Evolutionary conservation across 2,888 invertebrate species (phyloP), one percentile per base, ranked within the genome.

Genomic region (Plebejus anna): DNA sequence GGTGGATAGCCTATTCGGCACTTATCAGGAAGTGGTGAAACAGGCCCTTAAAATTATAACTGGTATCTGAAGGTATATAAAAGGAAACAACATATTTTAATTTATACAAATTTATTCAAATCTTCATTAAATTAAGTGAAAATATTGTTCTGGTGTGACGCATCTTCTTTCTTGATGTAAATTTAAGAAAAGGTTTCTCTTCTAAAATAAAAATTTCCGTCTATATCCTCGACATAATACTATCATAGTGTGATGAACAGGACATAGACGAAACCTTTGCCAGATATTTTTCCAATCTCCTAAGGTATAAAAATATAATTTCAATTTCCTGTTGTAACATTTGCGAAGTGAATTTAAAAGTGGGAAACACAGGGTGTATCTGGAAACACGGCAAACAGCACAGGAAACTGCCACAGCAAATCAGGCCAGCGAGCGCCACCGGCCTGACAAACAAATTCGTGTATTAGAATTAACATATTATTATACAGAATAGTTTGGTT

Each of bases 391-490:
- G 89, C 89, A 89, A 89, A 87, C 92, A 90, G 92, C 91, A 91
- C 91, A 89, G 91, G 88, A 91, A 84, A 91, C 93, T 90, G 93
- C 91, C 91, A 89, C 92, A 90, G 92, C 92, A 91, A 91, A 88
- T 90, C 92, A 92, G 93, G 93, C 94, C 93, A 93, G 92, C 94
- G 89, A 83, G 90, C 93, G 89, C 89, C 93, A 93, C 94, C 94
- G 93, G 93, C 94, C 94, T 94, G 94, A 90, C 94, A 90, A 94
- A 94, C 92, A 93, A 94, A 93, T 85, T 87, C 84, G 86, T 83
- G 84, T 82, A 88, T 93, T 93, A 93, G 89, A 22, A 22, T 88
- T 83, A 81, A 83, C 82, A 84, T 88, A 32, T 32, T 32, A 32
- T 32, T 32, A 80, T 77, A 79, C 77, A 79, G 79, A 22, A 75